phyloP scores from a whole-genome alignment of 2,797 vertebrate genomes.

The Helarctos malayanus region DNA sequence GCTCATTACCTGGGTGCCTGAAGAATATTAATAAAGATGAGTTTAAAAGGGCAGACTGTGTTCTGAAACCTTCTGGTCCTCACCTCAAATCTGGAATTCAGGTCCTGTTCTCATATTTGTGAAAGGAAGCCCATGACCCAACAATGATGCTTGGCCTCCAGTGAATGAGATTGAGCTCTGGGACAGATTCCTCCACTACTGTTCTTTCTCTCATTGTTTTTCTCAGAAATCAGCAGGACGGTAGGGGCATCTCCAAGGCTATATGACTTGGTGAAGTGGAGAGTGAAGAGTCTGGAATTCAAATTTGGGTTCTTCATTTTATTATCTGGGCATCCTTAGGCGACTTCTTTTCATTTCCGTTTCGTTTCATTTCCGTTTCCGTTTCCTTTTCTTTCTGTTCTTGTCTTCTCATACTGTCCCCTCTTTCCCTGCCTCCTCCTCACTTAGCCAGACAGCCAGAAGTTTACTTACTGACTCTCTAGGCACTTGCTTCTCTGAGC shows the following conservation, averaged over 20 bases:
- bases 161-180: background rate
- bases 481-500: background rate
- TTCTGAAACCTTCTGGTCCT: background rate
- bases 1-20: conserved; percentile 18
- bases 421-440: background rate
- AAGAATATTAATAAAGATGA: conserved; percentile 57
- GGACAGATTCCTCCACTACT: background rate
- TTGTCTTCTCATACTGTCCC: background rate
- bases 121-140: background rate
- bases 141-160: background rate
- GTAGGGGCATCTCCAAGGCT: background rate
- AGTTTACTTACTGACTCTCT: background rate
- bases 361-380: too few species aligned
- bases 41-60: conserved; percentile 52
- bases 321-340: background rate
- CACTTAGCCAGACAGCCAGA: background rate
- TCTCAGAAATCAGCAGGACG: background rate
- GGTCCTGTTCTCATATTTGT: background rate
- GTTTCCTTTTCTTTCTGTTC: background rate
- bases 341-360: background rate
- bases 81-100: background rate
- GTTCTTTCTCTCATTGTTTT: background rate
- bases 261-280: background rate
- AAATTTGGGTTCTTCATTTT: background rate
- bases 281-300: background rate